Evolutionary conservation across 2,888 invertebrate genomes (phyloP).

Genomic region (Oscheius sp.): DNA sequence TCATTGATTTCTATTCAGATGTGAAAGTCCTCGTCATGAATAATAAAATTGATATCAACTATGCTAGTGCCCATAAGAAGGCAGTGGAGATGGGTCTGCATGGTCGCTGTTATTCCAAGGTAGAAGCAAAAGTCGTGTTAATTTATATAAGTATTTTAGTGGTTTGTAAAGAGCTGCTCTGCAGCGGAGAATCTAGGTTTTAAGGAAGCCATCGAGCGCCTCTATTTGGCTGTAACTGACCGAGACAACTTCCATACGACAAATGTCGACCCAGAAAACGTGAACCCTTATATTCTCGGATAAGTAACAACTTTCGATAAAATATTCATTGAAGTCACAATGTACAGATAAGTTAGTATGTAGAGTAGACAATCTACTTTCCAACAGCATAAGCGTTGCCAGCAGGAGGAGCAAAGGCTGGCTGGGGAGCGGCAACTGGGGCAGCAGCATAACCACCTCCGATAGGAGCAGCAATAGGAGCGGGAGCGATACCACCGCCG

Average conservation of each 20-base stretch:
- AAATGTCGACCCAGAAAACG: slow-evolving; percentile 1
- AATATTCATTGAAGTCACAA: too few species aligned
- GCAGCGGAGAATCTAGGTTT: slow-evolving; percentile 1
- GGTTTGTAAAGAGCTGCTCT: slow-evolving; percentile 8
- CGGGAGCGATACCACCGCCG: neutral
- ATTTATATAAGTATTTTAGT: neutral
- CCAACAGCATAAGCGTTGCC: slow-evolving; percentile 31
- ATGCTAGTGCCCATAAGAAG: neutral
- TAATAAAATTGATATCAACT: slow-evolving; percentile 5
- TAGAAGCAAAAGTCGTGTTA: neutral
- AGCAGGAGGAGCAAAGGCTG: slow-evolving; percentile 25
- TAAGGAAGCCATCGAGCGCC: slow-evolving; percentile 1
- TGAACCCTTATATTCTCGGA: neutral
- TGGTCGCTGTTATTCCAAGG: neutral
- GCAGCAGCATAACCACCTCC: neutral
- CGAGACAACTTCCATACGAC: slow-evolving; percentile 10
- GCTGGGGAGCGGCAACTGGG: slow-evolving; percentile 14
- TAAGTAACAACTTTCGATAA: neutral
- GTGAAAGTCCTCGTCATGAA: slow-evolving; percentile 4
- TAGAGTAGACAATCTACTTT: neutral
- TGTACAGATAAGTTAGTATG: neutral
- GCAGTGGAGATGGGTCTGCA: slow-evolving; percentile 8
- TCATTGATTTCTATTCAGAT: neutral
- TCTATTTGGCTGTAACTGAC: slow-evolving; percentile 12
- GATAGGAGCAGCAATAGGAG: neutral